Conservation (phyloP, 1,140 invertebrate species). For the Lordiphosa collinella region DNA sequence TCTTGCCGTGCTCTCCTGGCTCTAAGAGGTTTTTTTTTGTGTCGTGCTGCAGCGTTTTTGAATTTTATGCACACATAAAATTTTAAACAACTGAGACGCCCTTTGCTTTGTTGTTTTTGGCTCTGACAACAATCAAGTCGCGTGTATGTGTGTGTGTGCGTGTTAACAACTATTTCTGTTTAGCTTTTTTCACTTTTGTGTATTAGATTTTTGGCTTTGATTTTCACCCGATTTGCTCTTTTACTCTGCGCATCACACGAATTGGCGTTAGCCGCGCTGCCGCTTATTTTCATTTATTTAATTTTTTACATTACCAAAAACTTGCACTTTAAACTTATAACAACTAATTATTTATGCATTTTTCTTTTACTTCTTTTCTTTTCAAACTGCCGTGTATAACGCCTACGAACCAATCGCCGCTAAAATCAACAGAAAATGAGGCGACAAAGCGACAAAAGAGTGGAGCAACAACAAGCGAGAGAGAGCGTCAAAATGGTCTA, state of each 20-base stretch:
- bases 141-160: conserved; percentile 1
- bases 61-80: conserved; percentile 53
- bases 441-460: no score
- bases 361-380: conserved; percentile 12
- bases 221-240: conserved; percentile 38
- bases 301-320: not conserved
- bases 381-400: conserved; percentile 1
- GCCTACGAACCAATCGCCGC: conserved; percentile 23
- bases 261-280: not conserved
- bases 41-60: conserved; percentile 44
- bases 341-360: conserved; percentile 29
- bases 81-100: conserved; percentile 60
- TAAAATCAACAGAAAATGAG: conserved; percentile 29
- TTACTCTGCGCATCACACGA: conserved; percentile 32
- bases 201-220: conserved; percentile 42
- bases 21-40: conserved; percentile 15
- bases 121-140: conserved; percentile 24
- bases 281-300: no score
- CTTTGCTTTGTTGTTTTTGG: conserved; percentile 55
- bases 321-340: conserved; percentile 14
- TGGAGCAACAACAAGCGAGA: no score
- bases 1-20: conserved; percentile 10
- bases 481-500: no score
- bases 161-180: conserved; percentile 26
- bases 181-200: conserved; percentile 23